Percentiles rank a stretch among this genome's conserved stretches.
These are phyloP conservation scores for Cataglyphis cursor DNA, from an alignment of 2,888 invertebrate genomes.

Conservation along the genomic window DNA sequence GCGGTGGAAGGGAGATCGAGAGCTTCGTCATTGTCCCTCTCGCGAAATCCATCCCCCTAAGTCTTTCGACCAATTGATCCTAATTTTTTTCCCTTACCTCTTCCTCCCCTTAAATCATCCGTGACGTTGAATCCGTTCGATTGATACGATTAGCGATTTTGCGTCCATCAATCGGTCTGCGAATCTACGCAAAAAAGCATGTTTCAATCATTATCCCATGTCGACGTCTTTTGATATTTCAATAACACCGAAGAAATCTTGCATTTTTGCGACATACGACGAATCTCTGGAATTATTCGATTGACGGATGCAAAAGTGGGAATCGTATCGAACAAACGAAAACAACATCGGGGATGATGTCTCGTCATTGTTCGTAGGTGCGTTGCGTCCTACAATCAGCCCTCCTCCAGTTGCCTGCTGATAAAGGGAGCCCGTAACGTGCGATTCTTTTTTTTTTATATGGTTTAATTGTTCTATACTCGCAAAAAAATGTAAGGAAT, in stretches of 20 bases:
- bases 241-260: neutral
- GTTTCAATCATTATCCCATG: neutral
- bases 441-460: constrained; percentile 11
- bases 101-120: constrained; percentile 48
- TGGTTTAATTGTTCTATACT: neutral
- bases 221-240: neutral
- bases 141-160: constrained; percentile 77
- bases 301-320: constrained; percentile 78
- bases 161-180: constrained; percentile 81
- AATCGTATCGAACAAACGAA: constrained; percentile 74
- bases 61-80: constrained; percentile 44
- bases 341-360: constrained; percentile 48
- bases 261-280: neutral
- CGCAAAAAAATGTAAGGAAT: neutral
- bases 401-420: constrained; percentile 24
- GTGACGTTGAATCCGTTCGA: constrained; percentile 18
- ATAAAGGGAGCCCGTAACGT: neutral
- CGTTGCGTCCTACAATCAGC: constrained; percentile 42
- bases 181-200: neutral
- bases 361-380: constrained; percentile 69
- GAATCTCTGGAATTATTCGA: constrained; percentile 65
- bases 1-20: constrained; percentile 70
- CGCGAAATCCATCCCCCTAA: constrained; percentile 45
- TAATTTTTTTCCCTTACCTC: constrained; percentile 40
- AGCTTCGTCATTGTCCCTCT: constrained; percentile 45